These are phyloP conservation scores for Enteromius anoplus DNA, from an alignment of 2,797 vertebrate genomes.

Conservation along the genomic window DNA sequence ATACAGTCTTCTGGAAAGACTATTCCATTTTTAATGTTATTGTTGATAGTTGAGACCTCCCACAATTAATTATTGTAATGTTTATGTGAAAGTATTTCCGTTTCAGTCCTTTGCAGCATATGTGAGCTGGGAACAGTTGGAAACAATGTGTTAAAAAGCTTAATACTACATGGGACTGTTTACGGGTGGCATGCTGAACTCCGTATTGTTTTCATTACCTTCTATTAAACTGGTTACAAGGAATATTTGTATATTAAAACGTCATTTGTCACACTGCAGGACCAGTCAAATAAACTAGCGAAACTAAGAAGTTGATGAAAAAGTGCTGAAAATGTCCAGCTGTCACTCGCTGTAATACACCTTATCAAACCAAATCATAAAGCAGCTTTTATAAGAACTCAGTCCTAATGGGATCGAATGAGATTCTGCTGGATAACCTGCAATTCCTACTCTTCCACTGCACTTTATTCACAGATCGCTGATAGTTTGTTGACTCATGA, in stretches of 20 bases:
- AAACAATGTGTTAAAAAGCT: not conserved
- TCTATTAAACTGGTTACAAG: constrained; percentile 6
- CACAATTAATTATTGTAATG: not conserved
- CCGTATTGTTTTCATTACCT: not conserved
- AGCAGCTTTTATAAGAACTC: constrained; percentile 13
- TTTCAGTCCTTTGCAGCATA: not conserved
- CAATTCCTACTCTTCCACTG: not conserved
- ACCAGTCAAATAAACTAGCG: not conserved
- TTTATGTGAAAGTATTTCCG: constrained; percentile 1
- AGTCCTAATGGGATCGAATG: not conserved
- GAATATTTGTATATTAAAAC: constrained; percentile 6
- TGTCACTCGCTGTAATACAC: not conserved
- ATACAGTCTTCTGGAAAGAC: not conserved
- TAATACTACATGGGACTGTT: not conserved
- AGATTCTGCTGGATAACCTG: not conserved
- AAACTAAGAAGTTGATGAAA: not conserved
- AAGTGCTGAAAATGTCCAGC: not conserved
- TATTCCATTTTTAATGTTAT: not conserved
- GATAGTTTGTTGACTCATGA: constrained; percentile 5
- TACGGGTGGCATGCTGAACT: not conserved
- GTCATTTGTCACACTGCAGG: not conserved
- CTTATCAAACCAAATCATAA: not conserved
- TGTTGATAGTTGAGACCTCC: not conserved
- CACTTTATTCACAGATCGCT: not conserved
- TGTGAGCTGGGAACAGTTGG: constrained; percentile 1